Conservation (phyloP, 2,888 invertebrate species). For the Platycheirus albimanus region DNA sequence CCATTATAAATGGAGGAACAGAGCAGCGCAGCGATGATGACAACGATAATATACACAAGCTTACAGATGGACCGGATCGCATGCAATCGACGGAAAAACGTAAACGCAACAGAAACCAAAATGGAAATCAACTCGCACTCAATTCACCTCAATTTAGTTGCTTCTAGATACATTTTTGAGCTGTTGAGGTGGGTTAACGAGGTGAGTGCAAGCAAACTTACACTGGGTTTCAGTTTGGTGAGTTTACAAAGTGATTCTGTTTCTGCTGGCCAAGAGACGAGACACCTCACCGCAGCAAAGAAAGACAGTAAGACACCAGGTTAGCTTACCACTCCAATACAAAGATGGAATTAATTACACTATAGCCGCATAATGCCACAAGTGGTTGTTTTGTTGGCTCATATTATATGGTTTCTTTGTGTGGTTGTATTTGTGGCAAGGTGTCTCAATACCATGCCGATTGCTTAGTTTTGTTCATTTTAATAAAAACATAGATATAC, state of each 20-base stretch:
- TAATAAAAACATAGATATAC: background rate
- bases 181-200: background rate
- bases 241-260: constrained; percentile 35
- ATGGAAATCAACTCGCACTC: constrained; percentile 41
- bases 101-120: constrained; percentile 61
- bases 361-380: background rate
- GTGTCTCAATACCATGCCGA: constrained; percentile 21
- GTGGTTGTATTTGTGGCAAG: background rate
- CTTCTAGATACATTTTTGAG: background rate
- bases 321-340: constrained; percentile 9
- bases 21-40: constrained; percentile 35
- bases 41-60: constrained; percentile 25
- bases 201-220: too few relatives aligned
- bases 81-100: constrained; percentile 64
- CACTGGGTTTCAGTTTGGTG: constrained; percentile 8
- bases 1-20: constrained; percentile 14
- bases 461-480: constrained; percentile 20
- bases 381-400: background rate
- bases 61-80: constrained; percentile 50
- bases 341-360: background rate
- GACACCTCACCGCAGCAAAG: constrained; percentile 29
- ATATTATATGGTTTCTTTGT: background rate
- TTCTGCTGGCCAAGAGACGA: constrained; percentile 43
- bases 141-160: background rate
- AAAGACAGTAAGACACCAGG: constrained; percentile 48